Base-by-base conservation (phyloP, 2,113 vertebrate species). In the Phaetusa simplex region DNA sequence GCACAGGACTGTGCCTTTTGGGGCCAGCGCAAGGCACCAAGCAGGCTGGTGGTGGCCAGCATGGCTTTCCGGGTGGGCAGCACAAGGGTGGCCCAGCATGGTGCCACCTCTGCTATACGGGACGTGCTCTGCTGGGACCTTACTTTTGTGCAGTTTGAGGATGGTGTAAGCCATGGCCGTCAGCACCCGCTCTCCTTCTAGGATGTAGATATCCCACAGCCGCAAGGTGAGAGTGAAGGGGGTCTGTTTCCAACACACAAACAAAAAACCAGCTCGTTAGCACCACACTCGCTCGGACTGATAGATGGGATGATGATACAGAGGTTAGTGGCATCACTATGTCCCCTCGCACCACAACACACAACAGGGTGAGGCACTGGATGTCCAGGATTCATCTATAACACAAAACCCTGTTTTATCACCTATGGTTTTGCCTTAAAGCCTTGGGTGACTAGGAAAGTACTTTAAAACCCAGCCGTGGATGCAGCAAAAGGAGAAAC, bases 141-240 rank as follows among this genome's bases (percentile, higher is more conserved):
- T 98, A 99, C 99, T 99, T 98, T 98, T 99, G 98, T 99, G 98
- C 90, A 99, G 95, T 96, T 98, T 99, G 88, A 99, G 98, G 95
- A 98, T 97, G 12, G 99, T 99, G 78, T 99, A 99, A 53, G 98
- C 98, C 98, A 98, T 99, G 74, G 99, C 98, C 0, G 97, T 98
- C 47, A 99, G 97, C 52, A 98, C 93, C 38, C 97, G 98, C 89
- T 99, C 98, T 56, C 99, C 98, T 66, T 99, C 99, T 97, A 99
- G 76, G 74, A 99, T 98, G 97, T 99, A 99, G 97, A 99, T 98
- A 79, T 99, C 99, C 99, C 99, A 99, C 18, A 99, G 96, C 50
- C 98, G 98, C 95, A 98, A 95, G 23, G 99, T 99, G 84, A 99
- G 98, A 10, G 98, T 99, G 96, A 99, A 99, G 1, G 99, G 99